Conservation (phyloP, 2,797 vertebrate genomes). For the Pipistrellus pygmaeus region DNA sequence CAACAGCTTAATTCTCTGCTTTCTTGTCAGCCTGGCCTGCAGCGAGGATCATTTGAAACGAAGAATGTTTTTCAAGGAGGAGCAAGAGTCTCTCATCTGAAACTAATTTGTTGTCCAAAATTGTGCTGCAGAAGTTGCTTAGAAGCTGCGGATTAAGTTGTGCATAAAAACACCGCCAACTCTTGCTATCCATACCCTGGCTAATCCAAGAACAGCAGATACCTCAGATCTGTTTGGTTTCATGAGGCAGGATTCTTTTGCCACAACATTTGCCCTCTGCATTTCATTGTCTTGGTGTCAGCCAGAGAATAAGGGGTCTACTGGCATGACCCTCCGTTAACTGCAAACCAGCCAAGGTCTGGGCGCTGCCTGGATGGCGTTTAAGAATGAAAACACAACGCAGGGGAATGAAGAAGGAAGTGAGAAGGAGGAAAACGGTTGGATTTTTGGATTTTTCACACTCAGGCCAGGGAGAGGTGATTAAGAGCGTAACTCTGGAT, state of each 20-base stretch:
- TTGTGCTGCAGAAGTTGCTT: slow-evolving; percentile 63
- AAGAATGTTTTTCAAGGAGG: slow-evolving; percentile 83
- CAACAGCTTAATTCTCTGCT: slow-evolving; percentile 79
- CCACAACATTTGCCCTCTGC: slow-evolving; percentile 26
- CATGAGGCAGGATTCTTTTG: slow-evolving; percentile 51
- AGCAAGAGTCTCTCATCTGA: slow-evolving; percentile 84
- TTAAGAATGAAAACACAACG: slow-evolving; percentile 39
- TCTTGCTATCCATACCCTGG: slow-evolving; percentile 65
- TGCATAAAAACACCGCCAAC: slow-evolving; percentile 56
- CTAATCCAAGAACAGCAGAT: slow-evolving; percentile 66
- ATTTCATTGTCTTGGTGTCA: slow-evolving; percentile 68
- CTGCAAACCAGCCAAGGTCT: slow-evolving; percentile 58
- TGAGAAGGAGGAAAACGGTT: neutral
- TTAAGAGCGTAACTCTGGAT: neutral
- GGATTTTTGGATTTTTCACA: neutral
- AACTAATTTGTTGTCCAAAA: slow-evolving; percentile 88
- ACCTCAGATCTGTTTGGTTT: slow-evolving; percentile 55
- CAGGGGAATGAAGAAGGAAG: neutral
- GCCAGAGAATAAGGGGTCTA: slow-evolving; percentile 28
- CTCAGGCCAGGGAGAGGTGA: neutral
- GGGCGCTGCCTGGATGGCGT: neutral
- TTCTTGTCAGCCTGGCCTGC: slow-evolving; percentile 80
- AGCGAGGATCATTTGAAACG: slow-evolving; percentile 83
- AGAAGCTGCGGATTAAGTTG: slow-evolving; percentile 63
- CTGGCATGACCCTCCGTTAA: slow-evolving; percentile 52